phyloP scores from a whole-genome alignment of 2,888 invertebrate species.

The Petrolisthes cinctipes region DNA sequence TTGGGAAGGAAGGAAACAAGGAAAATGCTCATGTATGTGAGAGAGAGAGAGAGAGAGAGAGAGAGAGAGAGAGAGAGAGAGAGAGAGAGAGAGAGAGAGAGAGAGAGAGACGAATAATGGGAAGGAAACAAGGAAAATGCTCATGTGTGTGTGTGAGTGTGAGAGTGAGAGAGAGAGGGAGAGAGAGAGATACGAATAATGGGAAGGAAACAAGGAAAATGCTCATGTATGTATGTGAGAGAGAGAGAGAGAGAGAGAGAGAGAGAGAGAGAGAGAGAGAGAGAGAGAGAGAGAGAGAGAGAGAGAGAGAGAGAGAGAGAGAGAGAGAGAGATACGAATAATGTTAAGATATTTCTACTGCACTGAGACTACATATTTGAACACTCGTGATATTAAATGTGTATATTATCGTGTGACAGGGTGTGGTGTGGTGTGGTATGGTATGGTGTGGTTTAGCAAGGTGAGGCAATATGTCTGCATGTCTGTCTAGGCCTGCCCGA shows the following conservation, averaged over 20 bases:
- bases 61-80: neutral
- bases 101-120: neutral
- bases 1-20: neutral
- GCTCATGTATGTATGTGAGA: neutral
- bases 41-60: neutral
- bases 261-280: neutral
- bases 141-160: neutral
- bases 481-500: too few species aligned
- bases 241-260: constrained; percentile 9
- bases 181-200: neutral
- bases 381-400: too few species aligned
- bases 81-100: neutral
- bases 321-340: neutral
- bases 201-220: neutral
- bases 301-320: neutral
- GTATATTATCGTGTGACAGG: too few species aligned
- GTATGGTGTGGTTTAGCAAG: too few species aligned
- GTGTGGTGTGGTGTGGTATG: too few species aligned
- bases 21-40: neutral
- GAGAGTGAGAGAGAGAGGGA: neutral
- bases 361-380: too few species aligned
- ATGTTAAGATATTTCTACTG: too few species aligned
- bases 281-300: neutral
- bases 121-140: neutral
- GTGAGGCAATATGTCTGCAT: too few species aligned